These are phyloP conservation scores for Pantherophis guttatus DNA, from an alignment of 2,113 vertebrate species.

Conservation along the genomic window DNA sequence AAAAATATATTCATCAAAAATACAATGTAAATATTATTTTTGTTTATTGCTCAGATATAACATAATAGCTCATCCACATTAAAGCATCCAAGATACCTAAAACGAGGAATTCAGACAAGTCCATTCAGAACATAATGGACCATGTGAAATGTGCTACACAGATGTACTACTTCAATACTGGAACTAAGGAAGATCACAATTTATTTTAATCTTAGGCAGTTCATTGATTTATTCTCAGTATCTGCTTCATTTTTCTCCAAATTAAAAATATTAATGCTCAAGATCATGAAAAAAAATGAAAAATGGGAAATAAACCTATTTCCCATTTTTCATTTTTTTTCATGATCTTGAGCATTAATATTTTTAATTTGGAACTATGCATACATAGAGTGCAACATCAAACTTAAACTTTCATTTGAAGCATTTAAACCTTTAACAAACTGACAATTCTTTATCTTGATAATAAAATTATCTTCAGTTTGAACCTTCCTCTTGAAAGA, in stretches of 20 bases:
- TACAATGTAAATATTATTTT: background rate
- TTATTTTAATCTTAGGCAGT: background rate
- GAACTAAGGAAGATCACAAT: background rate
- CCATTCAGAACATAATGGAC: background rate
- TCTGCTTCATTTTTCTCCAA: background rate
- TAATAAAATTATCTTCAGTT: background rate
- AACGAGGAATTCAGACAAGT: constrained; percentile 7
- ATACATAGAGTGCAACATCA: background rate
- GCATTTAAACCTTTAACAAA: background rate
- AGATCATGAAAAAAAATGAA: no score
- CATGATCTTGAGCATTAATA: background rate
- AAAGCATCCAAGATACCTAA: background rate
- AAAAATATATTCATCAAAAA: background rate
- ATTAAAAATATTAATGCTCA: background rate
- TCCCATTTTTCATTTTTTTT: background rate
- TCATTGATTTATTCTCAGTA: background rate
- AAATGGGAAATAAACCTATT: background rate
- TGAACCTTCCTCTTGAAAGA: background rate
- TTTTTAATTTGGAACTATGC: background rate
- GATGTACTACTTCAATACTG: background rate
- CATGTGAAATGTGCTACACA: constrained; percentile 30
- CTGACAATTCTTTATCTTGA: background rate
- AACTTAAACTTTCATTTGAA: background rate
- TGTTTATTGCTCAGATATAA: background rate
- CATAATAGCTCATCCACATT: constrained; percentile 5